These are phyloP conservation scores for Caranx melampygus DNA, from an alignment of 2,113 vertebrate species.

Conservation along the genomic window DNA sequence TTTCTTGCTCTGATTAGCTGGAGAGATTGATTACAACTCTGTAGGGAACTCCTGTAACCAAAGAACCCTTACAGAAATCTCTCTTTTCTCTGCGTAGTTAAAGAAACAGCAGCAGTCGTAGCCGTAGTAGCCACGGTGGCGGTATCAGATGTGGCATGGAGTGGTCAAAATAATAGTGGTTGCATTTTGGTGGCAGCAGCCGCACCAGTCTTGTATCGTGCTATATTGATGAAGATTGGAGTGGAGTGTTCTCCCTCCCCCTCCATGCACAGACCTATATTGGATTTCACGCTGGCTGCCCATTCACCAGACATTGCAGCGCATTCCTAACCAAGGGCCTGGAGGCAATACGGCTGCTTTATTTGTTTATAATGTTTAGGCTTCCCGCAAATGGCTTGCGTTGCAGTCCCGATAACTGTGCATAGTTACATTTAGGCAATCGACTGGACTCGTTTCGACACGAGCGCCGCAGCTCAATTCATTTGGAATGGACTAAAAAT, in stretches of 20 bases:
- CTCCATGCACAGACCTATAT: constrained; percentile 67
- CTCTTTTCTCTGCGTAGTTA: constrained; percentile 17
- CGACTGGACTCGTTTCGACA: constrained; percentile 80
- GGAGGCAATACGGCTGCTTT: constrained; percentile 79
- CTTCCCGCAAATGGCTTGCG: constrained; percentile 78
- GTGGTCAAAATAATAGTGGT: constrained; percentile 65
- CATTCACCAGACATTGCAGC: constrained; percentile 81
- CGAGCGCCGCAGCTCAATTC: constrained; percentile 74
- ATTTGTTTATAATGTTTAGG: constrained; percentile 87
- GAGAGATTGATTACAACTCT: constrained; percentile 43
- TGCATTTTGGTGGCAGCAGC: constrained; percentile 67
- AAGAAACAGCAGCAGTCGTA: constrained; percentile 23
- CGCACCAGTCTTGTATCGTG: constrained; percentile 67
- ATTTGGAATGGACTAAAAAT: constrained; percentile 76
- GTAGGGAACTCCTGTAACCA: constrained; percentile 17
- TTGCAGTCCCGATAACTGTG: constrained; percentile 78
- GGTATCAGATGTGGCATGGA: constrained; percentile 54
- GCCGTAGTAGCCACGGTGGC: constrained; percentile 10
- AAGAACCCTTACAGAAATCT: neutral
- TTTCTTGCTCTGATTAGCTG: constrained; percentile 43
- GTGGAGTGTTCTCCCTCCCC: constrained; percentile 70
- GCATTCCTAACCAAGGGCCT: constrained; percentile 80
- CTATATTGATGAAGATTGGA: constrained; percentile 79
- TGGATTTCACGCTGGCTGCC: constrained; percentile 81
- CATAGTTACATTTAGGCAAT: constrained; percentile 85